Base-by-base conservation (phyloP, 1,140 invertebrate species). In the Pogonognathellus flavescens region DNA sequence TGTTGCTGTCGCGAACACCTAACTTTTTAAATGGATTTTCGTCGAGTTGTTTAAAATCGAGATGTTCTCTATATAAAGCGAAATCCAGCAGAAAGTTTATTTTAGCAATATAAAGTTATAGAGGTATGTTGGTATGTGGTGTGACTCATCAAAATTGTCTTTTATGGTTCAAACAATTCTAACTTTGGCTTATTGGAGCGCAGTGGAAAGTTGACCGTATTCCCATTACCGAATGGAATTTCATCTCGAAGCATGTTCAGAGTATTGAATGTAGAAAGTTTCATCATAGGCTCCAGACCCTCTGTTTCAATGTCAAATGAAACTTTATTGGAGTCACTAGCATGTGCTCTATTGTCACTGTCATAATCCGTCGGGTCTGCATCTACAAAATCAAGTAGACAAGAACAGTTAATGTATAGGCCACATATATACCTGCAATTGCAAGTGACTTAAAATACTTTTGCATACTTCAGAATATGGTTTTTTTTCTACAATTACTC, bases 11-110 rank as follows among this genome's bases (percentile, higher is more conserved):
- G 11, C 25, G 10, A 13, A 13, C 10, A 66, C 11, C 18, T 2
- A 62, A 62, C 11, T 62, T 25, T 13, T 66, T 66, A 25, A 66
- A 66, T 25, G 62, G 62, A 66, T 66, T 66, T 66, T 66, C 10
- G 1, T 31, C 22, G 1, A 66, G 20, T 1, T 25, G 3, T 31
- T 25, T 10, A 66, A 66, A 66, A 3, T 31, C 22, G 11, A 66
- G 62, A 25, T 20, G 22, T 66, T 66, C 22, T 31, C 62, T 66
- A 20, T 66, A 20, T 25, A 66, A 25, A 25, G 14, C 10, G 25
- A 59, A 6, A 59, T 0, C 18, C 18, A 59, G 6, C 18, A 59
- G 0, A 59, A 59, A n/a, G 22, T 60, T 60, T 20, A 11, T 18
- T n/a, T 20, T 59, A 59, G 14, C 57, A 60, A 6, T 41, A 3